These are phyloP conservation scores for Lipophrys pholis DNA, from an alignment of 2,113 vertebrate genomes.

Conservation along the genomic window DNA sequence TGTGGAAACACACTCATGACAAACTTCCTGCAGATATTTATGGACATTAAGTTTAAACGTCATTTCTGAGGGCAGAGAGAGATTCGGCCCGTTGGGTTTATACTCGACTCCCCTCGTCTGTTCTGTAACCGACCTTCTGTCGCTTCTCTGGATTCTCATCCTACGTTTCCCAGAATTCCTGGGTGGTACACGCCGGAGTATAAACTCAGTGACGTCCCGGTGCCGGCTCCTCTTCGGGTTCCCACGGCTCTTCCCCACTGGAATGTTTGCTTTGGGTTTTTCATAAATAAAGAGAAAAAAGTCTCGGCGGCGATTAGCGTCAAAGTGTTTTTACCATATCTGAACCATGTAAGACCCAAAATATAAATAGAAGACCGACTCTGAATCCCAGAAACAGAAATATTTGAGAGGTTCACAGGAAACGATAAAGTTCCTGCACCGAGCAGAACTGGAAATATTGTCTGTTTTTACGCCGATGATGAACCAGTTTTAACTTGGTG, in stretches of 20 bases:
- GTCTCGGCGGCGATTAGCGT: conserved; percentile 30
- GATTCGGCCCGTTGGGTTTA: too few species aligned
- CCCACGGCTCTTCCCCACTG: conserved; percentile 55
- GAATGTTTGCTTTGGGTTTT: conserved; percentile 68
- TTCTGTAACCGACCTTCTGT: background rate
- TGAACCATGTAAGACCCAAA: conserved; percentile 44
- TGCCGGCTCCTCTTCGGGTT: conserved; percentile 50
- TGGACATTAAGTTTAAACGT: too few species aligned
- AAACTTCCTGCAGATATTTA: too few species aligned
- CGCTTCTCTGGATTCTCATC: conserved; percentile 1
- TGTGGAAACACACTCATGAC: too few species aligned
- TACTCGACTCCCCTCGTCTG: conserved; percentile 24
- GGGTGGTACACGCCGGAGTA: conserved; percentile 23
- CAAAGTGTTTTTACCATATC: conserved; percentile 55
- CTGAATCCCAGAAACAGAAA: too few species aligned
- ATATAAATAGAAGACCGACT: conserved; percentile 49
- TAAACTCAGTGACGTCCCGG: conserved; percentile 44
- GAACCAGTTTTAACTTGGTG: too few species aligned
- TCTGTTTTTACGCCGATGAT: too few species aligned
- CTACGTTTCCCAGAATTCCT: conserved; percentile 45
- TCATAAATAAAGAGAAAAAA: conserved; percentile 43
- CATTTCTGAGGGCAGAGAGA: too few species aligned
- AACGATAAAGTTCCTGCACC: too few species aligned
- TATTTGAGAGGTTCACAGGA: too few species aligned
- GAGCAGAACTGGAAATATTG: background rate